Base-by-base conservation (phyloP, 2,888 invertebrate species). In the Pseudanteris insignis region DNA sequence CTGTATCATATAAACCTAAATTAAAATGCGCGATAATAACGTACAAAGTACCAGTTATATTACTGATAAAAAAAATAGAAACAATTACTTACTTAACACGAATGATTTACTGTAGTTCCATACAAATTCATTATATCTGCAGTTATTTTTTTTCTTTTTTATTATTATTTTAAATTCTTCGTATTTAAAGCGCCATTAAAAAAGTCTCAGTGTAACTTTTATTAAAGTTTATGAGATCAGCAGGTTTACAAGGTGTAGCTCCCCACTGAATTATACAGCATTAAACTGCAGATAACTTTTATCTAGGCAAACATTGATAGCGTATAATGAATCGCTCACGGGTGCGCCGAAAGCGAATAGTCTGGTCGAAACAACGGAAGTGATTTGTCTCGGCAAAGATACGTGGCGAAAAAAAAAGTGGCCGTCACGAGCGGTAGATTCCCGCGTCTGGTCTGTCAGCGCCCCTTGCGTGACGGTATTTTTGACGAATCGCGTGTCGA, bases 351-450 rank as follows among this genome's bases (percentile, higher is more conserved):
- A 38, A 40, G 36, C 36, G 51, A 57, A 51, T 28, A 46, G 21
- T 32, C 36, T 9, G 47, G 9, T 47, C 38, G 13, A 47, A 43
- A 29, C 25, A 50, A 13, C 58, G 58, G 63, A 58, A 53, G 53
- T 57, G 63, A 63, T 63, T 58, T 63, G 63, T 63, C 58, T 63
- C 57, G 33, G 46, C 30, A 13, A 11, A 41, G 55, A 36, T 51
- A 53, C 36, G 29, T 43, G 41, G 46, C 26, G 28, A 57, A 44
- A 30, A 61, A 54, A 43, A 32, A 60, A 4, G 10, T 28, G 2
- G 10, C 37, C n/a, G n/a, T n/a, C n/a, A n/a, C n/a, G n/a, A n/a
- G n/a, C n/a, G n/a, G n/a, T n/a, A n/a, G n/a, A n/a, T n/a, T n/a
- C n/a, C n/a, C n/a, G n/a, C n/a, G n/a, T n/a, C n/a, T n/a, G n/a